Evolutionary conservation across 2,797 vertebrate genomes (phyloP), one percentile per base, ranked within the genome.

Genomic region (Trachops cirrhosus): DNA sequence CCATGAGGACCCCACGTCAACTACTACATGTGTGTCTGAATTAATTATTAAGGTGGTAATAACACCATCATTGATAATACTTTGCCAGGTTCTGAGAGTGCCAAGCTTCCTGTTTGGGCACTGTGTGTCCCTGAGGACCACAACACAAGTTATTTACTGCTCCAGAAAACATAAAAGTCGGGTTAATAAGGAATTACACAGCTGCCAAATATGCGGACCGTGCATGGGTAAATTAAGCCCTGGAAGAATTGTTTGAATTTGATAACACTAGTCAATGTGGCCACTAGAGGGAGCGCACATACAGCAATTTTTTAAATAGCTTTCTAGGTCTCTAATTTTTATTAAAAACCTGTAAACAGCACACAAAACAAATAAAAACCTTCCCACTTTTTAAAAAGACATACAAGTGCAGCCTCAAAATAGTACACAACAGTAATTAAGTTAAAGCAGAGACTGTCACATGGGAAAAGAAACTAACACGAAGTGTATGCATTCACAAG

Each of bases 231-330:
- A n/a, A 6, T 62, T 19, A 16, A 8, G 41, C 44, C 82, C 48
- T 29, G 57, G 32, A 26, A 44, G 16, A 85, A 62, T 6, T 29
- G 12, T 14, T 68, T 29, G 22, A 48, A 70, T 86, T 67, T 77
- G 4, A 8, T 29, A 57, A 39, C 52, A 62, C 92, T 96, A 73
- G n/a, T 87, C 37, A 34, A 26, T 64, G 6, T 95, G 39, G 26
- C 94, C 97, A 95, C 93, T 94, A 97, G 97, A 92, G 96, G 97
- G 97, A 4, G 86, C 54, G 46, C 80, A 32, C 77, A 73, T 1
- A 59, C 26, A 93, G 78, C 83, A 67, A 2, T 74, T 79, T 39
- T 59, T 21, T 85, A 82, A 78, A 41, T 3, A 57, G 10, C 46
- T n/a, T 4, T 67, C n/a, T 5, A 29, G 16, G 21, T 91, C 52